A percentile compares a stretch with the other conserved stretches of the same genome.
phyloP scores from a whole-genome alignment of 2,113 vertebrate species.

The Oenanthe melanoleuca region DNA sequence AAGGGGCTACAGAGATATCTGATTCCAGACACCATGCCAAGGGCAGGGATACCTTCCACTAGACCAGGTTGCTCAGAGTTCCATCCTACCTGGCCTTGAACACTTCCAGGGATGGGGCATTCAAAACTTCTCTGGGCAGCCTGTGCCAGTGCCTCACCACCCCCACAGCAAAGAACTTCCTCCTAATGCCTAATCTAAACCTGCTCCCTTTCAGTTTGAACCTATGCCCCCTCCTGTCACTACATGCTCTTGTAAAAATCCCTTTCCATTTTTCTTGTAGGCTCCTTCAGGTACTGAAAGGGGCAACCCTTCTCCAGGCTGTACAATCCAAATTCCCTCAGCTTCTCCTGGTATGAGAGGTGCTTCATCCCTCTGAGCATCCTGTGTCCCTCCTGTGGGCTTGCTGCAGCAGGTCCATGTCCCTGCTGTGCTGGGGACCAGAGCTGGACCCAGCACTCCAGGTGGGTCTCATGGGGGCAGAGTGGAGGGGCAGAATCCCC shows the following conservation, averaged over 20 bases:
- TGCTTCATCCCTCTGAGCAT: background rate
- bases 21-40: background rate
- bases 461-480: background rate
- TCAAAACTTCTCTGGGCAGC: background rate
- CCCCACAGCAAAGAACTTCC: background rate
- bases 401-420: background rate
- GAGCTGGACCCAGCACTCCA: background rate
- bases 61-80: background rate
- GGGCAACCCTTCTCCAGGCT: rapidly evolving
- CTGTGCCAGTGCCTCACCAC: background rate
- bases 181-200: background rate
- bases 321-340: background rate
- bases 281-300: background rate
- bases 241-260: background rate
- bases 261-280: background rate
- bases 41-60: background rate
- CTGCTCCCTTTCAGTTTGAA: background rate
- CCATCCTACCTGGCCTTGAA: background rate
- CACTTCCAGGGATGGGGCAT: background rate
- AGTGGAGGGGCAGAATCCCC: background rate
- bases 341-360: rapidly evolving
- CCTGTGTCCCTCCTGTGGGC: background rate
- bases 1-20: background rate
- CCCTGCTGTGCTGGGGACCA: background rate
- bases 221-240: background rate